Evolutionary conservation across 2,888 invertebrate genomes (phyloP).

Genomic region (Sycophila texana): DNA sequence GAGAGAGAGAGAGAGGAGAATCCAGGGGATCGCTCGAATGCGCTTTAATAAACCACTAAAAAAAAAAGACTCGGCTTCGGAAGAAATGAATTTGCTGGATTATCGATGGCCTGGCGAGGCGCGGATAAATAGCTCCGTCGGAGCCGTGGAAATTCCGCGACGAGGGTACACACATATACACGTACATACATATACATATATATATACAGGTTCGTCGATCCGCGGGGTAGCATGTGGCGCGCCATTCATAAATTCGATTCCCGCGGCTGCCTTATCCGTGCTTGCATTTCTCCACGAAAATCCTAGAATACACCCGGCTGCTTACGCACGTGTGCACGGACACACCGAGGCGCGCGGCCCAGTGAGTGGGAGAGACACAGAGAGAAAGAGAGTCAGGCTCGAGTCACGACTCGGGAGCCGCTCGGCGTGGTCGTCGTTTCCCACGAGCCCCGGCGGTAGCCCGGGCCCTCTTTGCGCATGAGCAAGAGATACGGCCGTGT

Average conservation of each 20-base stretch:
- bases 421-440: conserved; percentile 35
- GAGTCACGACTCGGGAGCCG: conserved; percentile 47
- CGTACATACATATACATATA: no score
- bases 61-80: no score
- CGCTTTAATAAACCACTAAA: no score
- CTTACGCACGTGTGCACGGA: not conserved
- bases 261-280: not conserved
- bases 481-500: conserved; percentile 31
- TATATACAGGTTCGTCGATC: no score
- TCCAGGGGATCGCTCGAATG: no score
- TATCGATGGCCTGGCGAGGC: no score
- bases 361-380: not conserved
- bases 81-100: no score
- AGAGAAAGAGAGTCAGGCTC: conserved; percentile 14
- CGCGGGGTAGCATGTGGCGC: not conserved
- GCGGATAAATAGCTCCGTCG: no score
- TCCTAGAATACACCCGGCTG: not conserved
- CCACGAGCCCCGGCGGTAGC: conserved; percentile 41
- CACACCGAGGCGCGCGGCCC: not conserved
- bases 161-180: not conserved
- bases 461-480: conserved; percentile 10
- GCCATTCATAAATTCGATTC: conserved; percentile 20
- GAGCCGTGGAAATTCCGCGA: not conserved
- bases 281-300: conserved; percentile 27
- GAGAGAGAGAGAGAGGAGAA: no score